A percentile compares a stretch with the other conserved stretches of the same genome.
These are phyloP conservation scores for Percopsis omiscomaycus DNA, from an alignment of 2,797 vertebrate species.

Conservation along the genomic window DNA sequence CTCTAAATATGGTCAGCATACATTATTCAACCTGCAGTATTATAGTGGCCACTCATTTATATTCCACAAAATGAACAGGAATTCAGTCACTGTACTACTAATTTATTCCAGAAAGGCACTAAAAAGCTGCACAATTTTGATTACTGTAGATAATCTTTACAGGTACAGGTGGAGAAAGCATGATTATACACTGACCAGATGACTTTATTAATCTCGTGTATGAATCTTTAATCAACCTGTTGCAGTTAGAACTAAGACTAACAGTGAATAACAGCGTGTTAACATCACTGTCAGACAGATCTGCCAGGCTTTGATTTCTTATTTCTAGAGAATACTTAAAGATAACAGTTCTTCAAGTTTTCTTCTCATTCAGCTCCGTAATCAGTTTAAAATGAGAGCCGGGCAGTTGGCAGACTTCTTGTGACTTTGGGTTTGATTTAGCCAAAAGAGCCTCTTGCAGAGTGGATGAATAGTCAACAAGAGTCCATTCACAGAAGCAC, in stretches of 20 bases:
- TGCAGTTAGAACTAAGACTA: conserved; percentile 35
- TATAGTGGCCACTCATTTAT: conserved; percentile 49
- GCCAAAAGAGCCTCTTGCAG: conserved; percentile 57
- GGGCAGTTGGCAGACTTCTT: conserved; percentile 58
- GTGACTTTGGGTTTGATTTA: conserved; percentile 56
- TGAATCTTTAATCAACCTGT: conserved; percentile 25
- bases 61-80: conserved; percentile 47
- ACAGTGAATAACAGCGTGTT: conserved; percentile 29
- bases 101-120: not conserved
- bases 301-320: conserved; percentile 24
- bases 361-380: conserved; percentile 34
- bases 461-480: conserved; percentile 64
- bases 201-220: conserved; percentile 33
- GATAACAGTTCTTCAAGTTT: conserved; percentile 51
- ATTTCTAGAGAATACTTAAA: conserved; percentile 34
- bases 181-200: conserved; percentile 32
- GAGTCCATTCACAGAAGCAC: conserved; percentile 55
- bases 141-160: not conserved
- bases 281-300: conserved; percentile 16
- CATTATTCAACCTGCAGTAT: conserved; percentile 67
- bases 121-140: not conserved
- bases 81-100: not conserved
- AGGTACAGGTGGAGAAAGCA: conserved; percentile 18
- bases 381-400: conserved; percentile 70
- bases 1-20: conserved; percentile 69